Conservation (phyloP, 2,797 vertebrate species). For the Percopsis omiscomaycus region DNA sequence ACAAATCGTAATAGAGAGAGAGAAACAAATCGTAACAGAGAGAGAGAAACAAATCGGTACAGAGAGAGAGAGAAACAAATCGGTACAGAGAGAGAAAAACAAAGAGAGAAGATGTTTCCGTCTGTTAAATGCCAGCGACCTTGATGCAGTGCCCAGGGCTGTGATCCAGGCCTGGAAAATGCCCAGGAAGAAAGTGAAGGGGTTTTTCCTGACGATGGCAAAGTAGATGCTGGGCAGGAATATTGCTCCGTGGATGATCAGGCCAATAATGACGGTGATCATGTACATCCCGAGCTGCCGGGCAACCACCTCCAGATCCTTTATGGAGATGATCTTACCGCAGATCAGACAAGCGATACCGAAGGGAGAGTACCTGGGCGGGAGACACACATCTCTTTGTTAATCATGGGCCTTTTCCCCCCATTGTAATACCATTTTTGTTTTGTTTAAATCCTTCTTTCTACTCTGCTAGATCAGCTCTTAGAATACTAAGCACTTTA, state of each 20-base stretch:
- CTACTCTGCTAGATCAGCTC: no score
- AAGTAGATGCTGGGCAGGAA: constrained; percentile 97
- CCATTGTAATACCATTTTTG: no score
- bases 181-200: constrained; percentile 94
- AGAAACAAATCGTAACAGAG: no score
- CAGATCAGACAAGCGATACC: constrained; percentile 98
- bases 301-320: constrained; percentile 94
- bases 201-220: constrained; percentile 93
- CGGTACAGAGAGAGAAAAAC: background rate
- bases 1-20: no score
- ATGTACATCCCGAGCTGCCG: constrained; percentile 99
- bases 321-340: constrained; percentile 98
- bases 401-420: no score
- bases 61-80: no score
- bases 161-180: constrained; percentile 99
- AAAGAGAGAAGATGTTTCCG: background rate
- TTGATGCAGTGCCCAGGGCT: constrained; percentile 96
- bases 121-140: constrained; percentile 69
- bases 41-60: background rate
- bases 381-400: constrained; percentile 15
- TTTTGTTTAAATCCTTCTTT: no score
- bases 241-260: constrained; percentile 96
- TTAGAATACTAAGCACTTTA: no score
- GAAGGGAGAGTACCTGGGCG: constrained; percentile 93
- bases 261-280: constrained; percentile 95